Conservation (phyloP, 1,140 invertebrate genomes). For the Colletes gigas region DNA sequence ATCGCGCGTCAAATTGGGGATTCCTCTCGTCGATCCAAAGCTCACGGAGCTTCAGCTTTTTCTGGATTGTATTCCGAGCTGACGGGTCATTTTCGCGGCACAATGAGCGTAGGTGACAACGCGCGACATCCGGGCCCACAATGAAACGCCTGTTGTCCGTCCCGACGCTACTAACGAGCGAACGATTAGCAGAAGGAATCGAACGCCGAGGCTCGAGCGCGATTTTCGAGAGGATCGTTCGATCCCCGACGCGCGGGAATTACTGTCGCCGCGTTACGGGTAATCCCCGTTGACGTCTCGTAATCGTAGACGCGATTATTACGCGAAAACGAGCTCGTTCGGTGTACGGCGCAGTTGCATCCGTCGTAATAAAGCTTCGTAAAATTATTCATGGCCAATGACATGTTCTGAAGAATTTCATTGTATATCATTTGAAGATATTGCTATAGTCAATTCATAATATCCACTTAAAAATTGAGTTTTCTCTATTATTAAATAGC, state of each 20-base stretch:
- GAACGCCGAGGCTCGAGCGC: not conserved
- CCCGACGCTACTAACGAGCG: not conserved
- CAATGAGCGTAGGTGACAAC: not conserved
- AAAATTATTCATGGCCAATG: not conserved
- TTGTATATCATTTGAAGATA: too few species aligned
- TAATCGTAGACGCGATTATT: conserved; percentile 3
- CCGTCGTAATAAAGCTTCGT: not conserved
- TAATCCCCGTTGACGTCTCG: not conserved
- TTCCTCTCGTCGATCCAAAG: too few species aligned
- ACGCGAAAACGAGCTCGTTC: not conserved
- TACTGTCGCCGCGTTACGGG: not conserved
- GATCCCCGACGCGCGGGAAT: not conserved
- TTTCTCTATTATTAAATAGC: too few species aligned
- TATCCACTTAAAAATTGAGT: too few species aligned
- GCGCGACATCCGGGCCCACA: not conserved
- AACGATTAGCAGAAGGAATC: not conserved
- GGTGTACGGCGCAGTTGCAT: not conserved
- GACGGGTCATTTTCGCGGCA: not conserved
- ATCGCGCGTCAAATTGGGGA: not conserved
- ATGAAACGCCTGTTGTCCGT: not conserved
- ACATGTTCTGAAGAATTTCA: too few species aligned
- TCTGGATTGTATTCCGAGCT: not conserved
- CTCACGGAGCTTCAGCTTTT: not conserved
- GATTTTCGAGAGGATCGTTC: too few species aligned
- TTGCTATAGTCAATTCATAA: too few species aligned